A percentile compares a stretch with the other conserved stretches of the same genome.
Conservation (phyloP, 1,140 invertebrate species). For the Octopus bimaculoides region DNA sequence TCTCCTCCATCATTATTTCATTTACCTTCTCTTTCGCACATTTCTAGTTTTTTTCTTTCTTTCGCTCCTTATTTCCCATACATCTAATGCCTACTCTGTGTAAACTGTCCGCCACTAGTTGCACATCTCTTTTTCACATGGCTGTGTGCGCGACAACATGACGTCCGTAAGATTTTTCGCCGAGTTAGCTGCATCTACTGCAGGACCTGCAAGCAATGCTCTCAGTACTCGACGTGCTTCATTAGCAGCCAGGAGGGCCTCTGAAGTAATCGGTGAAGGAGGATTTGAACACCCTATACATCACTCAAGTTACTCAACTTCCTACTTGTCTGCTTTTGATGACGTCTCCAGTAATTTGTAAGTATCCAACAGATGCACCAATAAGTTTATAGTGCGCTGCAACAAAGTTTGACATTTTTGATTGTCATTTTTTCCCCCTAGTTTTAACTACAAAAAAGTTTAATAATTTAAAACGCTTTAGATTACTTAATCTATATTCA, state of each 20-base stretch:
- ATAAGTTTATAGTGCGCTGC: not conserved
- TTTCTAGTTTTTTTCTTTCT: not conserved
- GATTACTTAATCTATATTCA: not conserved
- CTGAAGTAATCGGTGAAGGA: not conserved
- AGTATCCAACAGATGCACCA: not conserved
- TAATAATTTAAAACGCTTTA: not conserved
- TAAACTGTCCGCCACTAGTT: not conserved
- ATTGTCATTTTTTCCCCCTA: not conserved
- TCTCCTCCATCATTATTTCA: no score
- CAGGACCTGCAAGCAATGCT: not conserved
- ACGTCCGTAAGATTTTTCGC: not conserved
- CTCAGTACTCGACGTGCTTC: not conserved
- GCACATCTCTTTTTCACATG: not conserved
- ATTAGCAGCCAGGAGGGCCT: not conserved
- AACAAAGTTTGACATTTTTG: not conserved
- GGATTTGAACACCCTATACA: not conserved
- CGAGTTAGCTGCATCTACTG: not conserved
- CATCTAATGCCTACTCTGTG: not conserved
- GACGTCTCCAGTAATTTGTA: conserved; percentile 2
- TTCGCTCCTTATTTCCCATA: not conserved
- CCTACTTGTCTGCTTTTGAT: not conserved
- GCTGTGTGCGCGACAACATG: not conserved
- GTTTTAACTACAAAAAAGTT: no score
- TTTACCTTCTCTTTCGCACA: no score
- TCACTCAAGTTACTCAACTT: not conserved